Evolutionary conservation across 53 echinoderm and acorn worm genomes (phyloP).

Genomic region (Astropecten irregularis): DNA sequence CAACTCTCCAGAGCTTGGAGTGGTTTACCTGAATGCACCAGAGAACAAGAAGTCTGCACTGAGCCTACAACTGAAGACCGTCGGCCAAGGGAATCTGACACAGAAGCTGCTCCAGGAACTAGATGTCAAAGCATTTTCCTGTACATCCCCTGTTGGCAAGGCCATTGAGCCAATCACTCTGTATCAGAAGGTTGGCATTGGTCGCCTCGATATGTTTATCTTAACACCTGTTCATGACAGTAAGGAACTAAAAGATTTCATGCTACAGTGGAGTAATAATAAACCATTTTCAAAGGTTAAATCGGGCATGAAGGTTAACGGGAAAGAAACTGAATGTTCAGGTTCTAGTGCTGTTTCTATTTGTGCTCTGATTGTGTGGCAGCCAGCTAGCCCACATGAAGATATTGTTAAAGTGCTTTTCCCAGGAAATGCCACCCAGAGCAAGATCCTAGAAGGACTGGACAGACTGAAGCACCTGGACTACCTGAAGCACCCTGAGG

Average conservation of each 20-base stretch:
- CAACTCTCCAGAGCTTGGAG: conserved; percentile 97
- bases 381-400: conserved; percentile 89
- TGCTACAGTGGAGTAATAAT: conserved; percentile 83
- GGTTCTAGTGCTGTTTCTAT: conserved; percentile 90
- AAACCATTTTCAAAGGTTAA: conserved; percentile 90
- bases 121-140: conserved; percentile 81
- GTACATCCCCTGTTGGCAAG: conserved; percentile 74
- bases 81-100: conserved; percentile 75
- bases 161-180: conserved; percentile 93
- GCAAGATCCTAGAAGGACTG: conserved; percentile 91
- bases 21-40: conserved; percentile 96
- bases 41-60: conserved; percentile 74
- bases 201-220: conserved; percentile 96
- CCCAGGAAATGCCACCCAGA: conserved; percentile 97
- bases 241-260: conserved; percentile 98
- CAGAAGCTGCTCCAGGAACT: conserved; percentile 82
- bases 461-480: conserved; percentile 91
- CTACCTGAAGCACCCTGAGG: conserved; percentile 81
- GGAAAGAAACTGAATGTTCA: conserved; percentile 82
- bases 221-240: conserved; percentile 87
- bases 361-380: conserved; percentile 99
- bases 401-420: conserved; percentile 95
- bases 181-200: conserved; percentile 98
- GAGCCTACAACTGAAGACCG: conserved; percentile 76
- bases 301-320: conserved; percentile 93